Evolutionary conservation across 2,888 invertebrate species (phyloP).

Genomic region (Clitarchus hookeri): DNA sequence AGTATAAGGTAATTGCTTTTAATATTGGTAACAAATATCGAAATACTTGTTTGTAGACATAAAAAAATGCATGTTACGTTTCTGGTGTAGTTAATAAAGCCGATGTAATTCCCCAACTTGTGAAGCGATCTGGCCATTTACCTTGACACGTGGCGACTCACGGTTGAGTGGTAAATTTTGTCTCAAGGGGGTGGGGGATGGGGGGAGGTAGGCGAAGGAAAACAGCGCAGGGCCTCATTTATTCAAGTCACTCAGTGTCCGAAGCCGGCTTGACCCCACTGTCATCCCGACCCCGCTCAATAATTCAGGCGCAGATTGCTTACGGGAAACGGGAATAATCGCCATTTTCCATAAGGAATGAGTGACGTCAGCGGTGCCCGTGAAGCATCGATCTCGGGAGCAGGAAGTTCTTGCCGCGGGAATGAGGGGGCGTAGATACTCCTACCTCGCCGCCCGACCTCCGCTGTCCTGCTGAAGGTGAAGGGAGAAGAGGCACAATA

Average conservation of each 20-base stretch:
- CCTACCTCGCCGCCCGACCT: too few species aligned
- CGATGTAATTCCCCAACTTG: too few species aligned
- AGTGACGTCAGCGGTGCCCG: not conserved
- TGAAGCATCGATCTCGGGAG: not conserved
- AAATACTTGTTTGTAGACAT: too few species aligned
- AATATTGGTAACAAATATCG: too few species aligned
- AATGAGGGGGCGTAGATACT: not conserved
- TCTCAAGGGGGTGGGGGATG: not conserved
- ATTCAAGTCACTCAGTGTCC: not conserved
- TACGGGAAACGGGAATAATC: not conserved
- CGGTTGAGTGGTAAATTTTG: too few species aligned
- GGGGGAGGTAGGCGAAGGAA: not conserved
- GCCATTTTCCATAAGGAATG: slow-evolving; percentile 10
- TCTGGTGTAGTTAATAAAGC: too few species aligned
- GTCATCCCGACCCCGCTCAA: not conserved
- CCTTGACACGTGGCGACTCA: not conserved
- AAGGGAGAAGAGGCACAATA: too few species aligned
- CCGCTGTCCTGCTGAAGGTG: too few species aligned
- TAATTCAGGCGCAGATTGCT: not conserved
- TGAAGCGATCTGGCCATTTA: too few species aligned
- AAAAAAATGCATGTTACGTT: too few species aligned
- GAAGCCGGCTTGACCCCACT: not conserved
- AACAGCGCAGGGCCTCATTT: not conserved
- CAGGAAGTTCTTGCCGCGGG: not conserved
- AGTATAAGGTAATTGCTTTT: too few species aligned